Conservation (phyloP, 2,113 vertebrate species). For the Saimiri boliviensis region DNA sequence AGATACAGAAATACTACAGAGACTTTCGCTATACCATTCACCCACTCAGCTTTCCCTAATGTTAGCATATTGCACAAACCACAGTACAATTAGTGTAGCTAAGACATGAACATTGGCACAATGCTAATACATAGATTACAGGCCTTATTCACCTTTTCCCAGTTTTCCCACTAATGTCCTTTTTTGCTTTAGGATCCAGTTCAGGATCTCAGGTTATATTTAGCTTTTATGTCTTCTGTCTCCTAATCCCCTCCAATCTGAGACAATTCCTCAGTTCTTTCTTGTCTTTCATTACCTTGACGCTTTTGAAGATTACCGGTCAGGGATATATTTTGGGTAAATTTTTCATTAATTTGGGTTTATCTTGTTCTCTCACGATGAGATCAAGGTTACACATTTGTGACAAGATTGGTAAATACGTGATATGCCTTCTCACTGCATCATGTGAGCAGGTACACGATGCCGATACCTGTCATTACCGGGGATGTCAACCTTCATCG, state of each 20-base stretch:
- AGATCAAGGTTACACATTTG: background rate
- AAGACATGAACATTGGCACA: background rate
- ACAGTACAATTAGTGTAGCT: background rate
- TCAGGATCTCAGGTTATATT: background rate
- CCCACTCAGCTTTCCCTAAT: background rate
- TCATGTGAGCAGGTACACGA: background rate
- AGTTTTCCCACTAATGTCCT: background rate
- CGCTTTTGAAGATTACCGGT: background rate
- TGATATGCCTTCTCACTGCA: background rate
- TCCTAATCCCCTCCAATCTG: background rate
- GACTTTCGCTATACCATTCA: background rate
- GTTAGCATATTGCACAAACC: background rate
- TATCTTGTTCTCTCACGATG: background rate
- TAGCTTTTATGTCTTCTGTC: background rate
- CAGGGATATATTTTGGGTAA: background rate
- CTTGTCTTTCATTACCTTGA: background rate
- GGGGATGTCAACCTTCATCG: background rate
- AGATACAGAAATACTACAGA: background rate
- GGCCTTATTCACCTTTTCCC: background rate
- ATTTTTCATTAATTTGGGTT: background rate
- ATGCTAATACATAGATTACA: background rate
- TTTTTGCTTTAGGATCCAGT: background rate
- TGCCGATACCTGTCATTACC: rapidly evolving
- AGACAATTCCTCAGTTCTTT: background rate
- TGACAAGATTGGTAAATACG: background rate